These are phyloP conservation scores for Microplitis demolitor DNA, from an alignment of 1,140 invertebrate species.

Conservation along the genomic window DNA sequence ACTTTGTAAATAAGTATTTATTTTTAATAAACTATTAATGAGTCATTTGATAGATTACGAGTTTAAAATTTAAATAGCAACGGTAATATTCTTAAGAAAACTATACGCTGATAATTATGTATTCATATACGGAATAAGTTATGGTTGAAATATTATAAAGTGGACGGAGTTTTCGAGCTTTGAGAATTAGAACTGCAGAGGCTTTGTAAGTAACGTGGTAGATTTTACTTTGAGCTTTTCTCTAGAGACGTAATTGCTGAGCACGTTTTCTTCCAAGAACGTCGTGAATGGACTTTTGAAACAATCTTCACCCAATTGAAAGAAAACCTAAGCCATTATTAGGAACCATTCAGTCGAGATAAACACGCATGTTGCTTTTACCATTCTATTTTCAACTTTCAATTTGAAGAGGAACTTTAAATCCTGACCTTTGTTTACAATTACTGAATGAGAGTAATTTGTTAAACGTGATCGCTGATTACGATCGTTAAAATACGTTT, in stretches of 20 bases:
- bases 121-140: background rate
- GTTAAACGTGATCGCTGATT: too few species aligned
- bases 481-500: too few species aligned
- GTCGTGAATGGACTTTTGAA: background rate
- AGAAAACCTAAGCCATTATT: background rate
- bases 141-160: background rate
- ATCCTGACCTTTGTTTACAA: too few species aligned
- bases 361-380: background rate
- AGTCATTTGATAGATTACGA: too few species aligned
- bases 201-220: conserved; percentile 26
- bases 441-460: too few species aligned
- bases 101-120: background rate
- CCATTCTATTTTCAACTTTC: background rate
- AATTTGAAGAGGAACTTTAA: too few species aligned
- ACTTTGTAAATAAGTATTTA: too few species aligned
- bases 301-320: background rate
- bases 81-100: too few species aligned
- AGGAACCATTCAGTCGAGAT: background rate
- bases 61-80: too few species aligned
- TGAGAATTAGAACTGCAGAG: background rate
- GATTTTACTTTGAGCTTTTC: conserved; percentile 33
- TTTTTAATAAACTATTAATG: too few species aligned
- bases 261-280: conserved; percentile 2
- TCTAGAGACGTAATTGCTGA: conserved; percentile 29
- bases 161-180: background rate